Base-by-base conservation (phyloP, 1,140 invertebrate species). In the Drosophila grimshawi region DNA sequence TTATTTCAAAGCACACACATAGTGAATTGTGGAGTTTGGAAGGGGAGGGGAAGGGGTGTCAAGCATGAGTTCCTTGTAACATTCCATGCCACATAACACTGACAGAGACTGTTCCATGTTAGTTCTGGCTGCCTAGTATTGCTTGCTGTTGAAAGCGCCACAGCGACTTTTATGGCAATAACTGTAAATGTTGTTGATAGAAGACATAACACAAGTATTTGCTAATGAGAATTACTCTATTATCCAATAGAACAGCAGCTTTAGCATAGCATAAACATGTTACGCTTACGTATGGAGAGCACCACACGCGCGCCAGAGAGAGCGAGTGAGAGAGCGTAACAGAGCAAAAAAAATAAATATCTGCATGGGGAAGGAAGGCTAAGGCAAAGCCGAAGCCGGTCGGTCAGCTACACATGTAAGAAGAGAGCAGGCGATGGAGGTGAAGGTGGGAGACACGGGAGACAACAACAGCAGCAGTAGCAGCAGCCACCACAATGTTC, bases 261-360 rank as follows among this genome's bases (percentile, higher is more conserved):
- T 74, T 74, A 74, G 71, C 71, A 61, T 68, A 69, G 57, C 71
- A 61, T 48, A 69, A 74, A 74, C 65, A 74, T 69, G 71, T 69
- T 74, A 74, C 37, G 71, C 19, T 74, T 56, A 57, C 65, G 65
- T 71, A 11, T 45, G 7, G 37, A 63, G 62, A 6, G 53, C 29
- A 53, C 29, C 45, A 60, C 55, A 55, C 19, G 52, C 60, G 8
- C 19, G 10, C 5, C 8, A 3, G 19, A 45, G 53, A 53, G 53
- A 37, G 46, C n/a, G 32, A 46, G 35, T 5, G 68, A 72, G 67
- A 59, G 41, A 35, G 57, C 32, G 27, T 11, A 49, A 52, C 68
- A 60, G 52, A 48, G 5, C 5, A 56, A 68, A 48, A 33, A 68
- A 75, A 57, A 63, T 74, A 62, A 64, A 76, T 76, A 71, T 76